Base-by-base conservation (phyloP, 2,888 invertebrate genomes). In the Apamea epomidion region DNA sequence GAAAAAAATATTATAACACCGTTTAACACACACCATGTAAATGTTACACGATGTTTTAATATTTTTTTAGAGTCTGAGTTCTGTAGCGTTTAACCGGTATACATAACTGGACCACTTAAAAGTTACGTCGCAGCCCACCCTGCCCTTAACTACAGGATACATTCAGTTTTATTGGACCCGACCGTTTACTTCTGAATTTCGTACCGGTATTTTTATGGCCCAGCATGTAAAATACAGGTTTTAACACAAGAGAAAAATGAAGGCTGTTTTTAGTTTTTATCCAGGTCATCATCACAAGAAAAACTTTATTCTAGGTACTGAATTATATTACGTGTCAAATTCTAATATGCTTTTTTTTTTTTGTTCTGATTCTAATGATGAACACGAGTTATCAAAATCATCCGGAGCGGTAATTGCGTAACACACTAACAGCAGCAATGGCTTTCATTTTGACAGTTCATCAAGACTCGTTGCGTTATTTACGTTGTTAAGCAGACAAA, bases 111-210 rank as follows among this genome's bases (percentile, higher is more conserved):
- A 51, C 48, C 71, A 75, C 71, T 83, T 84, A 80, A 83, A 84
- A 74, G 37, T 79, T 67, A 78, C n/a, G 78, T 51, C 16, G 29
- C 25, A 32, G 29, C 37, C 37, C 37, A 45, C 45, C 80, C 84
- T 37, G 62, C 48, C 64, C 78, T 48, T 78, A 73, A 83, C 71
- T 68, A 74, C 82, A 48, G 82, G 82, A 78, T 82, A 65, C 73
- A 78, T 82, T 73, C n/a, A 65, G 37, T 82, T 74, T 84, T 82
- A 82, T 78, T 69, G 6, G 32, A 32, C 25, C 51, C 32, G 21
- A 48, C 21, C 29, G 21, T 65, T 67, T 25, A 45, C 60, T 76
- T 58, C 29, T 32, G 64, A 48, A 37, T 76, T 48, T 29, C n/a
- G 29, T 62, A 60, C 10, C 18, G 32, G 71, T 71, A 16, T 42